A percentile compares a stretch with the other conserved stretches of the same genome.
phyloP scores from a whole-genome alignment of 2,797 vertebrate genomes.

The Molossus alvarezi region DNA sequence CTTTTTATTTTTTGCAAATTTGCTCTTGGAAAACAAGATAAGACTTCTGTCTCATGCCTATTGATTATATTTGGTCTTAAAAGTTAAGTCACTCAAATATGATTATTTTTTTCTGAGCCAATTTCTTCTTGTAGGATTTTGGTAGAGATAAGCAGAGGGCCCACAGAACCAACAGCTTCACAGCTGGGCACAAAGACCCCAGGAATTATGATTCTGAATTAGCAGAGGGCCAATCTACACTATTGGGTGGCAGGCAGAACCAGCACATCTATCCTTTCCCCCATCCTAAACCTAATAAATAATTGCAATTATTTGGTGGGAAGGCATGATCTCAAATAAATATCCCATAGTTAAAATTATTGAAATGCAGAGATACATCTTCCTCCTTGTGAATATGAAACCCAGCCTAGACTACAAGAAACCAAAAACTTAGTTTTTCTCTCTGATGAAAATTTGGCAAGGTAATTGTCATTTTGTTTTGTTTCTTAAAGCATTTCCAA shows the following conservation, averaged over 20 bases:
- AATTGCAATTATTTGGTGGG: neutral
- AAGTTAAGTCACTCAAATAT: slow-evolving; percentile 39
- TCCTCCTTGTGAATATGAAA: neutral
- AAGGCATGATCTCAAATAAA: neutral
- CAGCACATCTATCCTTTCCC: neutral
- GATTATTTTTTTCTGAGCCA: slow-evolving; percentile 52
- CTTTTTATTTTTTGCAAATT: slow-evolving; percentile 18
- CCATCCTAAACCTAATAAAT: neutral
- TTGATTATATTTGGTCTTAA: slow-evolving; percentile 63
- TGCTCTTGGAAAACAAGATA: slow-evolving; percentile 39
- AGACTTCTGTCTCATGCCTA: neutral
- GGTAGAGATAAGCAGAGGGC: slow-evolving; percentile 14
- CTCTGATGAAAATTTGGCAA: slow-evolving; percentile 33
- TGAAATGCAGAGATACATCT: neutral
- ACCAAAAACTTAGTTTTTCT: slow-evolving; percentile 30
- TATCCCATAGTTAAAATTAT: neutral
- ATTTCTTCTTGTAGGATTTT: neutral
- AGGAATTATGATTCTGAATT: slow-evolving; percentile 21
- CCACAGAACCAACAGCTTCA: neutral
- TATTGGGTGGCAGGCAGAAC: neutral
- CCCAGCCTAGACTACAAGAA: neutral
- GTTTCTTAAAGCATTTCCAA: slow-evolving; percentile 40
- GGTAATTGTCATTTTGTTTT: slow-evolving; percentile 4
- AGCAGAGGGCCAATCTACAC: neutral
- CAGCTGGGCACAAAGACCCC: neutral